Evolutionary conservation across 1,140 invertebrate genomes (phyloP), one percentile per base, ranked within the genome.

Genomic region (Schlechtendalia chinensis): DNA sequence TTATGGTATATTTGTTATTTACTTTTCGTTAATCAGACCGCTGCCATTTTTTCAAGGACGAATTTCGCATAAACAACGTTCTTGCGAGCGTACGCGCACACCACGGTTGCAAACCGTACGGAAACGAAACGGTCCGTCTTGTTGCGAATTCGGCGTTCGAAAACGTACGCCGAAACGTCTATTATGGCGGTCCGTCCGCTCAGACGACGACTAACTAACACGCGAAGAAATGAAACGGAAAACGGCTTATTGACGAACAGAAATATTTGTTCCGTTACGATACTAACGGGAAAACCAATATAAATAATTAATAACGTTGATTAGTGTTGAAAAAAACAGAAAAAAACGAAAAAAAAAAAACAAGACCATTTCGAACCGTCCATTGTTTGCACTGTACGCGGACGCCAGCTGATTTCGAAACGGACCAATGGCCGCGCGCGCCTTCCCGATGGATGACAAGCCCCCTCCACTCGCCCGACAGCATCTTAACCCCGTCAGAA

Each of bases 381-480:
- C 17, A 63, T 29, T 79, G 75, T 79, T 79, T 45, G 39, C 75
- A 79, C 75, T 79, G 75, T 79, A 63, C 24, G 45, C 19, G 27
- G 17, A 79, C 8, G 39, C 22, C 75, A 79, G 75, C 75, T 79
- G 75, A 63, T 79, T 47, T 27, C 27, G 0, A 1, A 63, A 50
- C 17, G n/a, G 10, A 63, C 75, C 75, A 79, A 79, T 79, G 58
- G 39, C 39, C 24, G 24, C 50, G n/a, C 75, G 14, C 61, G 61
- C 24, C 75, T 79, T 58, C 16, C 75, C 39, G 75, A 79, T 79
- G 75, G 75, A 79, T 79, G 75, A 79, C 75, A 79, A 79, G 75
- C 75, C 75, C 75, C 75, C 45, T 79, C 75, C 22, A 79, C 39
- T 19, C 39, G 22, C 58, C 58, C 50, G 75, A 79, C 75, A 79